Evolutionary conservation across 2,888 invertebrate species (phyloP).

Genomic region (Petrophora chlorosata): DNA sequence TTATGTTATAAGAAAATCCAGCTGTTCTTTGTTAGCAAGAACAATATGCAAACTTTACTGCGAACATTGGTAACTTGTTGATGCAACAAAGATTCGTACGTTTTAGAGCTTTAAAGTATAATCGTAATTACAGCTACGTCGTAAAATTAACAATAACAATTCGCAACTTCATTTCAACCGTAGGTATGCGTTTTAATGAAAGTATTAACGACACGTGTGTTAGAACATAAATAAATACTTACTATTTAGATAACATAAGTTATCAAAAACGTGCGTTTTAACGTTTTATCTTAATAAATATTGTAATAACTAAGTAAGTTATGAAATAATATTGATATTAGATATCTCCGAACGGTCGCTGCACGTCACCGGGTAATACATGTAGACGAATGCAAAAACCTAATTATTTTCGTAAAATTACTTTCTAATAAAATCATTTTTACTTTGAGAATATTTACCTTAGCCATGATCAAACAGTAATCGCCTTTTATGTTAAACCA

Average conservation of each 20-base stretch:
- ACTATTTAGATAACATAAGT: too few relatives aligned
- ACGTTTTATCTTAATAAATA: too few relatives aligned
- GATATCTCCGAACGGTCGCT: conserved; percentile 33
- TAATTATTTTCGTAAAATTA: conserved; percentile 21
- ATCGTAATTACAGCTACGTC: too few relatives aligned
- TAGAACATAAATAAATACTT: too few relatives aligned
- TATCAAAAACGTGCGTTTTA: too few relatives aligned
- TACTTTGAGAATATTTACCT: conserved; percentile 56
- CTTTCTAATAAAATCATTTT: not conserved
- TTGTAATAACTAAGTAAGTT: not conserved
- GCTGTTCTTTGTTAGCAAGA: not conserved
- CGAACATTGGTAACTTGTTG: conserved; percentile 1
- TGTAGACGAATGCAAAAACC: conserved; percentile 41
- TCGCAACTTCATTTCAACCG: too few relatives aligned
- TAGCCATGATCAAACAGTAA: conserved; percentile 60
- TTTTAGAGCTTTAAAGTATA: too few relatives aligned
- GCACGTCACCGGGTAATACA: conserved; percentile 66
- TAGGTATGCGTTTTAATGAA: too few relatives aligned
- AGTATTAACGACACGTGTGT: too few relatives aligned
- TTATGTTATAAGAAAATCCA: not conserved
- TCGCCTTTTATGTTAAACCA: conserved; percentile 36
- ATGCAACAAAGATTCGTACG: not conserved
- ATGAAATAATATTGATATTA: conserved; percentile 24
- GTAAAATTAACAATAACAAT: too few relatives aligned
- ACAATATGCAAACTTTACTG: not conserved